These are phyloP conservation scores for Jordanella pulchra DNA, from an alignment of 2,797 vertebrate genomes.

Conservation along the genomic window DNA sequence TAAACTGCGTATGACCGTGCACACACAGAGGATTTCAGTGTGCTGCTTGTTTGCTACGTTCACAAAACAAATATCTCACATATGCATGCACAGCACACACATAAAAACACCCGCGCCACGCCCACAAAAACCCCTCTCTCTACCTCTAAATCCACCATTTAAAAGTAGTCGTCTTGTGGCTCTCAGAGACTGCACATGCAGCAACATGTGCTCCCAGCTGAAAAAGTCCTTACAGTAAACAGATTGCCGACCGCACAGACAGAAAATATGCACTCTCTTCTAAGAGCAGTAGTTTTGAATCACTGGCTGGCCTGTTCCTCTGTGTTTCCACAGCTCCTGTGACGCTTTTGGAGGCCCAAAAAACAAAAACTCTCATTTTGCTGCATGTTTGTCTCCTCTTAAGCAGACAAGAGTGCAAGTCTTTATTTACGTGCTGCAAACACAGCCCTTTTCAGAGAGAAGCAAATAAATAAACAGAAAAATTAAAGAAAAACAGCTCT, in stretches of 20 bases:
- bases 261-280: conserved; percentile 81
- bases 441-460: conserved; percentile 60
- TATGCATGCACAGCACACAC: conserved; percentile 55
- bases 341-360: conserved; percentile 60
- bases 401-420: conserved; percentile 65
- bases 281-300: conserved; percentile 70
- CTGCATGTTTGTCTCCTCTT: conserved; percentile 67
- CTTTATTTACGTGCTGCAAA: conserved; percentile 62
- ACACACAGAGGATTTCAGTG: conserved; percentile 62
- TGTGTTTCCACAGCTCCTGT: conserved; percentile 77
- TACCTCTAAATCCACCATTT: conserved; percentile 54
- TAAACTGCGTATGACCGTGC: conserved; percentile 35
- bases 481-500: conserved; percentile 26
- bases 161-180: conserved; percentile 56
- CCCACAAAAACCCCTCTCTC: conserved; percentile 62
- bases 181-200: conserved; percentile 74
- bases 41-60: conserved; percentile 63
- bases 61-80: conserved; percentile 64
- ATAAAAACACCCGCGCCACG: conserved; percentile 18
- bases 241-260: conserved; percentile 81
- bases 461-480: conserved; percentile 22
- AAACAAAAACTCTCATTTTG: conserved; percentile 61
- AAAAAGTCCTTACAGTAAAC: conserved; percentile 80
- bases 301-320: conserved; percentile 81
- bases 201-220: conserved; percentile 74